Evolutionary conservation across 1,140 invertebrate species (phyloP), one percentile per base, ranked within the genome.

Genomic region (Triops longicaudatus): DNA sequence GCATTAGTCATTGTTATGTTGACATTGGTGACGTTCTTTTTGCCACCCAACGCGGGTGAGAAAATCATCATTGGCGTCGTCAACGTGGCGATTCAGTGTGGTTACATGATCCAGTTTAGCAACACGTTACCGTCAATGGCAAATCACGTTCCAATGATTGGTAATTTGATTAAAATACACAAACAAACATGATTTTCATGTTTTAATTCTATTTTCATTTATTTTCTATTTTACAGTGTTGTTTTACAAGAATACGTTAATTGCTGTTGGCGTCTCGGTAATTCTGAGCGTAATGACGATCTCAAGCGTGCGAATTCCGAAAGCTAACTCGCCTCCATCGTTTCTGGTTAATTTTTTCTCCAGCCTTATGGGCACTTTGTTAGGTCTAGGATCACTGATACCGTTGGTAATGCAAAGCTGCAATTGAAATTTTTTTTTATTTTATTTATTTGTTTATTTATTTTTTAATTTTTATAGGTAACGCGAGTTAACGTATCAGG

Each of bases 41-140:
- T 91, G 74, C 89, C 90, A 14, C 88, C 90, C 0, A 86, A 88
- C 78, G 86, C 89, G 80, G 87, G 87, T 14, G 89, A 90, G 80
- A 91, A 90, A 82, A 86, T 91, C 26, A 83, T 87, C 31, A 80
- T 90, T 22, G 88, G 87, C 78, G 87, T 86, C 22, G 85, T 86
- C 73, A 88, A 87, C 5, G 85, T 86, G n/a, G 80, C 90, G 0
- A 84, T 90, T 43, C 86, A 88, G 50, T 86, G 85, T 12, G 83
- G 89, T 26, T 90, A 88, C 81, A 83, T 91, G 73, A 84, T 89
- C 80, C 90, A 89, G 82, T 89, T 91, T 79, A 86, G 87, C 17
- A 85, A 87, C 10, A 86, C 87, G 81, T 80, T 91, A 50, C 89
- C 90, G 4, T 82, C 88, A 0, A 85, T 89, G 79, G 86, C 87